Evolutionary conservation across 2,797 vertebrate species (phyloP).

Genomic region (Rhinoraja longicauda): DNA sequence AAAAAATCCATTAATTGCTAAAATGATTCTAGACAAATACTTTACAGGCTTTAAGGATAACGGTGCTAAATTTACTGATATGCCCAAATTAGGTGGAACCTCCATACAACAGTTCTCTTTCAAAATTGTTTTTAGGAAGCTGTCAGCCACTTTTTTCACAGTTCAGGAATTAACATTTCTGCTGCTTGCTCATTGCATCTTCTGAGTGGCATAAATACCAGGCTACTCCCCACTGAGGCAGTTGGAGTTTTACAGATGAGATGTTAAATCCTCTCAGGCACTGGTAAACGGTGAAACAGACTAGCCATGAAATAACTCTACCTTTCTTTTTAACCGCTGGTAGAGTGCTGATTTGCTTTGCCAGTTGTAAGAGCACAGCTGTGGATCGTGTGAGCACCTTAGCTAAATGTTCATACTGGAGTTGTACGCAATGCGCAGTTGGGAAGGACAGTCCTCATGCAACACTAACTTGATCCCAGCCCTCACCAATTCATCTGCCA

Average conservation of each 20-base stretch:
- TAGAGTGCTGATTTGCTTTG: too few relatives aligned
- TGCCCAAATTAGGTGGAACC: not conserved
- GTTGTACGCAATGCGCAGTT: too few relatives aligned
- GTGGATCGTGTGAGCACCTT: too few relatives aligned
- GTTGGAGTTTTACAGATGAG: not conserved
- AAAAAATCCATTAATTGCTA: not conserved
- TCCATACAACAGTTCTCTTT: not conserved
- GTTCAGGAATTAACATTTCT: not conserved
- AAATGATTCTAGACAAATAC: not conserved
- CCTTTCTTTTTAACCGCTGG: too few relatives aligned
- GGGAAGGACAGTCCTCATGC: too few relatives aligned
- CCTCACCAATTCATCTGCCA: too few relatives aligned
- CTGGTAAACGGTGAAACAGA: not conserved
- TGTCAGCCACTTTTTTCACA: not conserved
- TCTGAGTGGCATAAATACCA: too few relatives aligned
- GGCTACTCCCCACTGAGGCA: not conserved
- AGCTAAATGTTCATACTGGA: too few relatives aligned
- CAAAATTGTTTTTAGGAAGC: not conserved
- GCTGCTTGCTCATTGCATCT: not conserved
- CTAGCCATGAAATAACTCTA: too few relatives aligned
- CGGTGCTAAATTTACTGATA: not conserved
- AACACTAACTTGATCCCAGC: too few relatives aligned
- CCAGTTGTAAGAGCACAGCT: too few relatives aligned
- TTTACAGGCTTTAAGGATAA: not conserved
- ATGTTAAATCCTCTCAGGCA: not conserved